Evolutionary conservation across 2,113 vertebrate species (phyloP), one percentile per base, ranked within the genome.

Genomic region (Struthidea cinerea): DNA sequence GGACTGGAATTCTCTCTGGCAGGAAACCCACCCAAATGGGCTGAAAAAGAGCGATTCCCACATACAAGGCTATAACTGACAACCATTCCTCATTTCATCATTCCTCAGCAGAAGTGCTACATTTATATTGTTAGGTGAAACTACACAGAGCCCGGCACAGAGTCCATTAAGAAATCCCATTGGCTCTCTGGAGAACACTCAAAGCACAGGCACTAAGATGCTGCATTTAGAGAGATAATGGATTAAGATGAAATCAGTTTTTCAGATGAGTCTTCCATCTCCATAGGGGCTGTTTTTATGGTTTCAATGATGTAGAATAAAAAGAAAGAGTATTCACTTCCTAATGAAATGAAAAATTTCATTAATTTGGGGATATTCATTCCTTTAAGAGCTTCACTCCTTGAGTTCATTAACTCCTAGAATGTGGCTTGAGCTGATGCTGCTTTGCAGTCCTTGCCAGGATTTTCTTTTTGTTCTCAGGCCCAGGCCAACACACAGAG

Each of bases 261-360:
- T 94, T 87, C 91, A 87, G 67, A 84, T 61, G 61, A 91, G 77
- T 73, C 67, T 76, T 96, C 19, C 35, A 77, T 89, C 93, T 94
- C 93, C 87, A 46, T 37, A 65, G 91, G 74, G 94, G 84, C 70
- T 30, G 9, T 61, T 78, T 96, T 92, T 96, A 96, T 85, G 57
- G 65, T 85, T 93, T 85, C 74, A 71, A 1, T 87, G 81, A 53
- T 91, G 78, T 53, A 76, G 67, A 85, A 84, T 85, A 88, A 89
- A 94, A 91, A 81, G 80, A 71, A 81, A 87, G 81, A 87, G 49
- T 76, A 90, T 92, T 89, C 32, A 16, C 63, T 92, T 95, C 90
- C 90, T 94, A 97, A 97, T 90, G 71, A 96, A 96, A 96, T 95
- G 78, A 92, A 96, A 93, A 94, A 95, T 63, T 84, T 95, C 84